Evolutionary conservation across 1,140 invertebrate species (phyloP).

Genomic region (Ridgeia piscesae): DNA sequence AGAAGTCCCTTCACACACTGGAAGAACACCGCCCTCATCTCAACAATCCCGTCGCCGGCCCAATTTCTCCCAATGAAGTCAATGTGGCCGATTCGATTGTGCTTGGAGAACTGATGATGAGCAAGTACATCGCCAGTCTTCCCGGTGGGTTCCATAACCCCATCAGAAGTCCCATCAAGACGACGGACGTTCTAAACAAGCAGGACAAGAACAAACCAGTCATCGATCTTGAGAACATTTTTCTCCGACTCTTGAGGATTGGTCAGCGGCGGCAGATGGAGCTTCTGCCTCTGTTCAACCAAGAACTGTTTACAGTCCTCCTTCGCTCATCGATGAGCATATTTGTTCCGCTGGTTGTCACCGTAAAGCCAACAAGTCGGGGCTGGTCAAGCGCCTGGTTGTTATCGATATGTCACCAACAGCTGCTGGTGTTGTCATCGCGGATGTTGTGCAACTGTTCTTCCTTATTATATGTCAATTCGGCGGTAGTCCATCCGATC

Average conservation of each 20-base stretch:
- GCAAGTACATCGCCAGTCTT: slow-evolving; percentile 19
- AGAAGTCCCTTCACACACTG: slow-evolving; percentile 14
- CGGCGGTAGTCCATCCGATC: slow-evolving; percentile 15
- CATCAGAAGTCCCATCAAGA: slow-evolving; percentile 17
- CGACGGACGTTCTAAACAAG: background rate
- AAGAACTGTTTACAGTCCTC: slow-evolving; percentile 13
- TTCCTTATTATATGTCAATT: background rate
- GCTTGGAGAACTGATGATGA: slow-evolving; percentile 17
- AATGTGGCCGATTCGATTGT: slow-evolving; percentile 19
- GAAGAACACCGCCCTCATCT: slow-evolving; percentile 15
- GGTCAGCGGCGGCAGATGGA: slow-evolving; percentile 16
- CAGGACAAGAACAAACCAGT: slow-evolving; percentile 6
- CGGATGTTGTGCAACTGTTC: slow-evolving; percentile 15
- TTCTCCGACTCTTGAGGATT: slow-evolving; percentile 7
- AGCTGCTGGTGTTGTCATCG: slow-evolving; percentile 14
- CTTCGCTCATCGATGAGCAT: slow-evolving; percentile 15
- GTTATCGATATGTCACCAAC: slow-evolving; percentile 12
- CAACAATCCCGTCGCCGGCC: slow-evolving; percentile 18
- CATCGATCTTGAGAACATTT: slow-evolving; percentile 20
- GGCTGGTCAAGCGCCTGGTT: background rate
- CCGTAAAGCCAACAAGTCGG: slow-evolving; percentile 17
- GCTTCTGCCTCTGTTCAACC: slow-evolving; percentile 6
- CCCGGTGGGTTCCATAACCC: slow-evolving; percentile 3
- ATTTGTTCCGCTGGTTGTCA: slow-evolving; percentile 9
- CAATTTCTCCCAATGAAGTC: slow-evolving; percentile 6